These are phyloP conservation scores for Xenopus laevis DNA, from an alignment of 2,113 vertebrate species.

Conservation along the genomic window DNA sequence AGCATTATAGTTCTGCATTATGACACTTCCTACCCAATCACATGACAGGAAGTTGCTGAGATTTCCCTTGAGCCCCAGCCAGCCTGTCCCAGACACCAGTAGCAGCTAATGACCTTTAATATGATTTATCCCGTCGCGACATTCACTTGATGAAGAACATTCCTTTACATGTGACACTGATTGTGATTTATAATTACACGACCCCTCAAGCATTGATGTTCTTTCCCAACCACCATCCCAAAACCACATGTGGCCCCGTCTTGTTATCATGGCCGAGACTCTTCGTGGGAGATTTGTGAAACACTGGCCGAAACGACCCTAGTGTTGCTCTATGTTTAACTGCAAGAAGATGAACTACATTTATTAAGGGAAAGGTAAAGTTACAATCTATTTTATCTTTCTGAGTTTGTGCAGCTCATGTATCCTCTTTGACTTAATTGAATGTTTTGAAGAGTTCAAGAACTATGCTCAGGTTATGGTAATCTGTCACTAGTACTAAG, in stretches of 20 bases:
- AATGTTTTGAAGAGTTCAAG: not conserved
- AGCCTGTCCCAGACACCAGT: too few relatives aligned
- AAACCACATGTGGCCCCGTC: constrained; percentile 17
- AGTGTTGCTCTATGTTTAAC: constrained; percentile 13
- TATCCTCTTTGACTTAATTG: not conserved
- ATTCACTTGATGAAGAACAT: constrained; percentile 40
- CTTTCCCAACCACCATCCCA: constrained; percentile 21
- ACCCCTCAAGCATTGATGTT: constrained; percentile 26
- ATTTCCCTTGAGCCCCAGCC: not conserved
- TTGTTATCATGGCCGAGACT: constrained; percentile 24
- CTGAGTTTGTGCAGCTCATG: not conserved
- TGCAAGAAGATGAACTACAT: constrained; percentile 38
- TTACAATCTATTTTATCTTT: constrained; percentile 18
- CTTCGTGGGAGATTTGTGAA: constrained; percentile 18
- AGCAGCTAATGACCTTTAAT: constrained; percentile 22
- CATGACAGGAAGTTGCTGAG: too few relatives aligned
- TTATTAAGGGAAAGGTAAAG: constrained; percentile 34
- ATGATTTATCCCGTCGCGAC: constrained; percentile 31
- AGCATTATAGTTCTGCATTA: not conserved
- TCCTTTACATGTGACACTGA: constrained; percentile 35
- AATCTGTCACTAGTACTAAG: too few relatives aligned
- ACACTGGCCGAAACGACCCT: constrained; percentile 16
- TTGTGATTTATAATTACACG: constrained; percentile 36
- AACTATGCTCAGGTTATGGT: too few relatives aligned
- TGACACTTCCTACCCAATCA: too few relatives aligned